Conservation (phyloP, 2,888 invertebrate genomes). For the Dione juno region DNA sequence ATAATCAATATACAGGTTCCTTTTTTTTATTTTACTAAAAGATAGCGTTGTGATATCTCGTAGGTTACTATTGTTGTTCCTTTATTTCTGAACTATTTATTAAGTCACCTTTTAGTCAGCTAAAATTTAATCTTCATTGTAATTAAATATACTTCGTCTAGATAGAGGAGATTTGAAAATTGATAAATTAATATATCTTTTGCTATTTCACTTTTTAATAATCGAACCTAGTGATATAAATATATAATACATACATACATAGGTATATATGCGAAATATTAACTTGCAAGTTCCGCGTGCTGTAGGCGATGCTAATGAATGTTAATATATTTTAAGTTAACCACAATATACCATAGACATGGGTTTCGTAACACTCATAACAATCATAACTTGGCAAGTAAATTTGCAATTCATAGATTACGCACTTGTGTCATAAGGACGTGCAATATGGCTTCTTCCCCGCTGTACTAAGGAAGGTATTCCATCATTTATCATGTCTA, state of each 20-base stretch:
- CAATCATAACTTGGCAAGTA: background rate
- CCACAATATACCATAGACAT: background rate
- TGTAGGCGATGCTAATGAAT: background rate
- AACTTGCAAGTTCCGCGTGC: background rate
- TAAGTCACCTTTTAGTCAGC: no score
- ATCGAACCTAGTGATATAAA: background rate
- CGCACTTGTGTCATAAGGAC: background rate
- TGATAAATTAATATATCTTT: no score
- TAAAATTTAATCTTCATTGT: no score
- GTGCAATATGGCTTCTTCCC: background rate
- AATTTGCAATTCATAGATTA: background rate
- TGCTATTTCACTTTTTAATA: no score
- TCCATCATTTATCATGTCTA: slow-evolving; percentile 20
- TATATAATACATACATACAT: background rate
- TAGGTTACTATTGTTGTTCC: no score
- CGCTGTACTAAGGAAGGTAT: background rate
- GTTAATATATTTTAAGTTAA: slow-evolving; percentile 4
- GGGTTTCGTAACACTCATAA: background rate
- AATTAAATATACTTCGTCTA: no score
- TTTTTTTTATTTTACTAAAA: no score
- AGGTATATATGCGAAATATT: background rate
- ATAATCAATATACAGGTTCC: background rate
- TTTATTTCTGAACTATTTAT: no score
- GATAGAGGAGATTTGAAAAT: no score
- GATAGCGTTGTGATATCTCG: no score